Evolutionary conservation across 2,888 invertebrate species (phyloP).

Genomic region (Monopis laevigella): DNA sequence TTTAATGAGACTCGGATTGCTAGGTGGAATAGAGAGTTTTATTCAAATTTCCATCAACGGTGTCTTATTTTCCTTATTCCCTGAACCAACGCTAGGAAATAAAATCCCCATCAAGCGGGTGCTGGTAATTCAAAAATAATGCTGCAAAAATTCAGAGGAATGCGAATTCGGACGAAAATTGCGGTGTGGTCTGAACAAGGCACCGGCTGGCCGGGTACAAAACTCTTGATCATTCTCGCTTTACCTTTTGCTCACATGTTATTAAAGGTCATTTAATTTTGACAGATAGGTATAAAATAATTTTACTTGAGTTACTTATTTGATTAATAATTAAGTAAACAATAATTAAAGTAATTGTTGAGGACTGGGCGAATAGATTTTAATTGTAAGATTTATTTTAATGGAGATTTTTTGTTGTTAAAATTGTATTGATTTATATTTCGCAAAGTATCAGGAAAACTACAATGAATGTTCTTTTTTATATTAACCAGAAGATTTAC

Average conservation of each 20-base stretch:
- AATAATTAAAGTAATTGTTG: too few relatives aligned
- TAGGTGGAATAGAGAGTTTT: conserved; percentile 13
- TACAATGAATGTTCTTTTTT: too few relatives aligned
- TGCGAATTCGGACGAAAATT: conserved; percentile 46
- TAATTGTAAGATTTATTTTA: too few relatives aligned
- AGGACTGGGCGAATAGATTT: too few relatives aligned
- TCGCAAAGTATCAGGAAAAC: too few relatives aligned
- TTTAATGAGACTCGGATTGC: conserved; percentile 10
- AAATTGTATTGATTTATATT: too few relatives aligned
- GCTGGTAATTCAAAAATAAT: conserved; percentile 61
- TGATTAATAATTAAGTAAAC: too few relatives aligned
- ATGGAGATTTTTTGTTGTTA: too few relatives aligned
- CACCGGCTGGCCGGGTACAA: conserved; percentile 25
- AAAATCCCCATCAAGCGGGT: conserved; percentile 56
- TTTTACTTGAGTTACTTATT: too few relatives aligned
- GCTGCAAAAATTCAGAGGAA: conserved; percentile 50
- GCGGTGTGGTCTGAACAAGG: conserved; percentile 33
- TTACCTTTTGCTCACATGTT: conserved; percentile 9
- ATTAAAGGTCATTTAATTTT: too few relatives aligned
- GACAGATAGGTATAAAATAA: too few relatives aligned
- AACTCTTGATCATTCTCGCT: conserved; percentile 2
- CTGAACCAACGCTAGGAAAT: conserved; percentile 48
- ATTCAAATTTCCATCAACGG: conserved; percentile 40
- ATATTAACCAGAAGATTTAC: too few relatives aligned
- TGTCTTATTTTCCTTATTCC: conserved; percentile 55